Base-by-base conservation (phyloP, 37 sponge, comb jelly and placozoan genomes). In the Amphimedon queenslandica region DNA sequence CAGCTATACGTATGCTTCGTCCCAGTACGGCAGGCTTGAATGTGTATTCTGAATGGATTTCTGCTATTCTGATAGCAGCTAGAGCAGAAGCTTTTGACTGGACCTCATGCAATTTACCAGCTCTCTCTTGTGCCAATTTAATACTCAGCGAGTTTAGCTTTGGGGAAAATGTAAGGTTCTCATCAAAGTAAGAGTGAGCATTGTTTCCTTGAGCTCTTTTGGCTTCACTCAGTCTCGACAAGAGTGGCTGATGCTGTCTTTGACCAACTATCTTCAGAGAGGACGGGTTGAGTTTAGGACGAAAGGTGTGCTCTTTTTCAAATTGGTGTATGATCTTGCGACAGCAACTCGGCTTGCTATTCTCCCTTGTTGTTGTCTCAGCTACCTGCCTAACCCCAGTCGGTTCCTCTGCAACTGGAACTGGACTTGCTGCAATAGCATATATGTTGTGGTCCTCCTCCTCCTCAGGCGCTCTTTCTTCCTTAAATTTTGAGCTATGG, bases 1-100 rank as follows among this genome's bases (percentile, higher is more conserved):
- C 40, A 6, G 76, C 89, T 4, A 93, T 77, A 2, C 53, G 51
- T 20, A 72, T 41, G 63, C 93, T 93, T 37, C 39, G 71, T 55
- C 66, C 71, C 8, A 83, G 77, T 47, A 93, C 79, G 2, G 38
- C 43, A 32, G 93, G 86, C 37, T 73, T 80, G 71, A 84, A 90
- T 1, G 86, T 85, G 78, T 56, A 84, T 3, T 70, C 38, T 11
- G 33, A 33, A 0, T 74, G 5, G 21, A 25, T 53, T 21, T 77
- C 75, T 20, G 69, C 37, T 2, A n/a, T 29, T 43, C 63, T n/a
- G 20, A 55, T 60, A 10, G 69, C 74, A 57, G 69, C 58, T 31
- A 70, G 40, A 2, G 66, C 24, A 20, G 71, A 74, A n/a, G n/a
- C 27, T 24, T 83, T 43, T n/a, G 43, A 74, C n/a, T 72, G 47